Base-by-base conservation (phyloP, 2,113 vertebrate species). In the Oceanodroma tethys region DNA sequence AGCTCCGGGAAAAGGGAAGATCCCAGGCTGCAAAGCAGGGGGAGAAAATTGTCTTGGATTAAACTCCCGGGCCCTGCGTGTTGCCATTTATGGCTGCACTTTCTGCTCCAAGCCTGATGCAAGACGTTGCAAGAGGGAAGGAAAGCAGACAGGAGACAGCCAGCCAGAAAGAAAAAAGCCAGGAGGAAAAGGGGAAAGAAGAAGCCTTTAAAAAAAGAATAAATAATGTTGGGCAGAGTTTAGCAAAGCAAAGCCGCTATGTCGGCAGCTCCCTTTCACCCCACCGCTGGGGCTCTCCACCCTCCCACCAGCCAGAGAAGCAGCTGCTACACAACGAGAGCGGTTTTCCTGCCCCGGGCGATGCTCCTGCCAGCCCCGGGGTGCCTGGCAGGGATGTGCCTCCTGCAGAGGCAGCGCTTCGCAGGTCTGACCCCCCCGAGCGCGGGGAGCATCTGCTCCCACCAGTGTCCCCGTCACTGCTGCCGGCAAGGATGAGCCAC, bases 11-110 rank as follows among this genome's bases (percentile, higher is more conserved):
- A 80, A 83, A 81, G 71, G 62, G 47, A 93, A 86, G 23, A 68
- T 68, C 40, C 25, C 58, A 58, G 59, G 74, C 73, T 79, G 40
- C 52, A 90, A 90, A 75, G 58, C 32, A 17, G 68, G 7, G 62
- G 26, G 27, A 90, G 83, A 82, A 89, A 66, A 67, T 40, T 23
- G n/a, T 53, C 92, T 91, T 93, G 95, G 90, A 96, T 96, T 73
- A 76, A 95, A 60, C 55, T 86, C 75, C 60, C 0, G 0, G 66
- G 79, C 65, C 59, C 78, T 56, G 43, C 5, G 4, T 15, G 78
- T 97, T 98, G 94, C 97, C 98, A 98, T 98, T 98, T 98, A 98
- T 96, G 98, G 98, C 96, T 97, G 86, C 79, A 27, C 96, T 94
- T 91, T 96, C 79, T 96, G 95, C 95, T 95, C 97, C 96, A 93